Percentiles rank a stretch among this genome's conserved stretches.
phyloP scores from a whole-genome alignment of 1,140 invertebrate species.

The Cotesia vestalis region DNA sequence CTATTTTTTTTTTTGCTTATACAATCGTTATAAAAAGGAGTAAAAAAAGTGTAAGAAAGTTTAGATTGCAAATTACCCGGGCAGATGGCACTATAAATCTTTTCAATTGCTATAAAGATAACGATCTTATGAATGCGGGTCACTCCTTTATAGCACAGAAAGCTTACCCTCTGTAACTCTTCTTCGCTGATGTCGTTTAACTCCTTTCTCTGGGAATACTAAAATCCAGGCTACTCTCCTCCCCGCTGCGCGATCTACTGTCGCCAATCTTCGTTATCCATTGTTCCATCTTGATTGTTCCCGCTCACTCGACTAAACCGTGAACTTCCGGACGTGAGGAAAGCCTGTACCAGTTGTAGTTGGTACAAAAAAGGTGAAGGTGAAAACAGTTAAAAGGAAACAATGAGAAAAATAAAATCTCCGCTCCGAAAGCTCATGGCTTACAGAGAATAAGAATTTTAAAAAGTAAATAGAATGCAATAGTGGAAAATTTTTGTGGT shows the following conservation, averaged over 20 bases:
- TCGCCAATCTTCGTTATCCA: constrained; percentile 38
- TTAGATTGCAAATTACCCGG: constrained; percentile 28
- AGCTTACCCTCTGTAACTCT: neutral
- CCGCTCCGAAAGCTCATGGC: neutral
- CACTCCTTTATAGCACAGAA: constrained; percentile 19
- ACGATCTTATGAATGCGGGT: constrained; percentile 29
- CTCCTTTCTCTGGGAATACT: constrained; percentile 15
- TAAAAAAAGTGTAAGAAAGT: neutral
- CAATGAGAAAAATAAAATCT: constrained; percentile 11
- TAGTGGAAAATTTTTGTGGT: too few relatives aligned
- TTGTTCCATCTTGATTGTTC: constrained; percentile 37
- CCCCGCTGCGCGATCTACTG: constrained; percentile 19
- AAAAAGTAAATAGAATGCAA: neutral
- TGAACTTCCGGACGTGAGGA: constrained; percentile 34
- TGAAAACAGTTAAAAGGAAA: constrained; percentile 31
- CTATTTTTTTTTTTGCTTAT: too few relatives aligned
- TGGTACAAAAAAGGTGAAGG: neutral
- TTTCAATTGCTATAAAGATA: constrained; percentile 28
- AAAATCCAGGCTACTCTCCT: neutral
- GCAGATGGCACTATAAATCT: constrained; percentile 27
- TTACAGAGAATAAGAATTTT: neutral
- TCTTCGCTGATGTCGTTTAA: neutral
- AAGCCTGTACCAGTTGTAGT: constrained; percentile 5
- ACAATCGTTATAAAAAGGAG: too few relatives aligned
- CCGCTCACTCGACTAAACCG: constrained; percentile 35